Percentiles rank a stretch among this genome's conserved stretches.
Conservation (phyloP, 2,113 vertebrate species). For the Noctilio leporinus region DNA sequence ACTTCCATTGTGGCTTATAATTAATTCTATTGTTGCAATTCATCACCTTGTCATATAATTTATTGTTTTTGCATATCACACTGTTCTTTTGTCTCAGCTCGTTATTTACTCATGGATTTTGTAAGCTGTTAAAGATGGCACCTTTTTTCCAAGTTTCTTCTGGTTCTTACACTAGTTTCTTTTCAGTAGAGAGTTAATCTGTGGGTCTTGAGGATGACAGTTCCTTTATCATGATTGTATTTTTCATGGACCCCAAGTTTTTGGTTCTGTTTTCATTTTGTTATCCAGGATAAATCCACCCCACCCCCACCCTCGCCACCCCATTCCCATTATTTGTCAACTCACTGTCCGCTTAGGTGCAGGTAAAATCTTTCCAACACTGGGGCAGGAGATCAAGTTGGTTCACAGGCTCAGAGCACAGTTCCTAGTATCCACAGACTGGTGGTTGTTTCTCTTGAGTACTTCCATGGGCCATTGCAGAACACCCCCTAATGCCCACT, state of each 20-base stretch:
- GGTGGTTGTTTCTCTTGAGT: neutral
- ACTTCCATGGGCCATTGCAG: neutral
- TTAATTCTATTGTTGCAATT: neutral
- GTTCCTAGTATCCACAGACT: neutral
- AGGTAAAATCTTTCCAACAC: neutral
- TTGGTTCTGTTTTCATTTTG: neutral
- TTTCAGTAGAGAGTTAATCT: neutral
- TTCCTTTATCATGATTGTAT: neutral
- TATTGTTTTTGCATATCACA: neutral
- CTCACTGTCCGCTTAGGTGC: neutral
- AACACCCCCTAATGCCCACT: neutral
- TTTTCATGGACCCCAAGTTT: neutral
- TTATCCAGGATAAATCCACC: neutral
- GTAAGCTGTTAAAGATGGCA: neutral
- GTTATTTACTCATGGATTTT: neutral
- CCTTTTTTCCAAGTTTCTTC: neutral
- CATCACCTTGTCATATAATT: neutral
- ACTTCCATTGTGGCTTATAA: neutral
- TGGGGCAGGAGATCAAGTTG: neutral
- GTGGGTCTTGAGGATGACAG: neutral
- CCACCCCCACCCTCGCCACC: too few species aligned
- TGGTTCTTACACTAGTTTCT: neutral
- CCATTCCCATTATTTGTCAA: neutral
- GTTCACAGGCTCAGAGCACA: neutral
- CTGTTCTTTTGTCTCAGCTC: neutral